Evolutionary conservation across 2,797 vertebrate genomes (phyloP).

Genomic region (Gobionotothen gibberifrons): DNA sequence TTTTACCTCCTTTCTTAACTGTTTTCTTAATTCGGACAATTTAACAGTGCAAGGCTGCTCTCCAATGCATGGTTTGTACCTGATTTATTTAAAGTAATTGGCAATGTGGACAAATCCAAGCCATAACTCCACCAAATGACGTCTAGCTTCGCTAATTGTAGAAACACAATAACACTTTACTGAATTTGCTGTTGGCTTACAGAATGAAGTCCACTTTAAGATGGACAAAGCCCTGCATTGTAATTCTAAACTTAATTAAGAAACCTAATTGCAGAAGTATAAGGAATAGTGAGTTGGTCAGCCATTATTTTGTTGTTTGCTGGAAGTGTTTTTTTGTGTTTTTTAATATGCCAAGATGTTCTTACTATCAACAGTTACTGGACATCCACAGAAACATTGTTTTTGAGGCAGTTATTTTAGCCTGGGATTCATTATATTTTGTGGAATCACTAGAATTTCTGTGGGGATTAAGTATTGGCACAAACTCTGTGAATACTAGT

Average conservation of each 20-base stretch:
- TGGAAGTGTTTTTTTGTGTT: not conserved
- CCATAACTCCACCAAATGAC: constrained; percentile 44
- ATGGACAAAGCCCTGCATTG: not conserved
- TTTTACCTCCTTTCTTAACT: not conserved
- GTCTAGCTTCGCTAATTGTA: constrained; percentile 33
- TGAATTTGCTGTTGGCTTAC: not conserved
- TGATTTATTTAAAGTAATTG: constrained; percentile 43
- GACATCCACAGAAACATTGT: constrained; percentile 11
- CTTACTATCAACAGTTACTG: constrained; percentile 7
- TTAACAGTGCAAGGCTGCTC: constrained; percentile 8
- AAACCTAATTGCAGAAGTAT: constrained; percentile 21
- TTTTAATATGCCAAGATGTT: constrained; percentile 35
- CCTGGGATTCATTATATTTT: constrained; percentile 3
- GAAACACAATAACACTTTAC: constrained; percentile 2
- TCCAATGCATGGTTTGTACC: constrained; percentile 17
- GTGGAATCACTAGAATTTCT: not conserved
- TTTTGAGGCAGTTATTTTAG: not conserved
- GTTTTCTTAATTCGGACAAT: constrained; percentile 9
- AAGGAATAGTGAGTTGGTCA: constrained; percentile 2
- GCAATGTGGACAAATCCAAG: constrained; percentile 38
- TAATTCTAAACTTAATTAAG: constrained; percentile 24
- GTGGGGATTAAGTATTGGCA: not conserved
- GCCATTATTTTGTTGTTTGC: too few species aligned
- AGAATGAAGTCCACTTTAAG: not conserved
- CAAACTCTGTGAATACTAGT: not conserved